These are phyloP conservation scores for Brachyhypopomus occidentalis DNA, from an alignment of 2,113 vertebrate species.

Conservation along the genomic window DNA sequence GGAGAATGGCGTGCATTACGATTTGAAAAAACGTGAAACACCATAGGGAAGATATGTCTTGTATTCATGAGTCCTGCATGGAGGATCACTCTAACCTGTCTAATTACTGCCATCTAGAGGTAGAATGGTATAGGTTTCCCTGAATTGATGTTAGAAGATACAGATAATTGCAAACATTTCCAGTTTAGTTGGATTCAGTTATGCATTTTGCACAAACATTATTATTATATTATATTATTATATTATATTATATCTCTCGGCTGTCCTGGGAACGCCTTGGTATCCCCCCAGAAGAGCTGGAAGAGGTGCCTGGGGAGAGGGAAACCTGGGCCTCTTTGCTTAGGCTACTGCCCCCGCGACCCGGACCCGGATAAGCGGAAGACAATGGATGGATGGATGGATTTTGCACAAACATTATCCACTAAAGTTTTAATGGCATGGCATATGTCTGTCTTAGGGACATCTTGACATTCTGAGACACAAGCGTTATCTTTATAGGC, in stretches of 20 bases:
- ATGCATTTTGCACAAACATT: neutral
- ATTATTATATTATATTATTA: too few relatives aligned
- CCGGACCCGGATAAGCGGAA: too few relatives aligned
- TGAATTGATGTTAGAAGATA: neutral
- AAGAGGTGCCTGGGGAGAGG: too few relatives aligned
- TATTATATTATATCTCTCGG: too few relatives aligned
- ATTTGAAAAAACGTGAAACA: neutral
- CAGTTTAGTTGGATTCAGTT: neutral
- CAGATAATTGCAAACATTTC: neutral
- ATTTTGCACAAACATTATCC: neutral
- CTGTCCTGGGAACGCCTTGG: too few relatives aligned
- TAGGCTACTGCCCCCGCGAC: too few relatives aligned
- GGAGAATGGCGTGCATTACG: too few relatives aligned
- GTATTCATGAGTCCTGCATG: neutral
- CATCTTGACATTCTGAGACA: neutral
- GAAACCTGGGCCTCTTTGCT: too few relatives aligned
- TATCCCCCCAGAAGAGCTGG: too few relatives aligned
- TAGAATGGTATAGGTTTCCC: neutral
- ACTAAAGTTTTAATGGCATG: neutral
- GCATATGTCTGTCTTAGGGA: neutral
- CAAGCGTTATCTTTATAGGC: neutral
- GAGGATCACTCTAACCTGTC: slow-evolving; percentile 7
- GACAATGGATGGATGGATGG: too few relatives aligned
- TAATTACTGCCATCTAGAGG: slow-evolving; percentile 48
- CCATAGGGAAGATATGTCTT: neutral